Conservation (phyloP, 2,797 vertebrate genomes). For the Rousettus madagascariensis region DNA sequence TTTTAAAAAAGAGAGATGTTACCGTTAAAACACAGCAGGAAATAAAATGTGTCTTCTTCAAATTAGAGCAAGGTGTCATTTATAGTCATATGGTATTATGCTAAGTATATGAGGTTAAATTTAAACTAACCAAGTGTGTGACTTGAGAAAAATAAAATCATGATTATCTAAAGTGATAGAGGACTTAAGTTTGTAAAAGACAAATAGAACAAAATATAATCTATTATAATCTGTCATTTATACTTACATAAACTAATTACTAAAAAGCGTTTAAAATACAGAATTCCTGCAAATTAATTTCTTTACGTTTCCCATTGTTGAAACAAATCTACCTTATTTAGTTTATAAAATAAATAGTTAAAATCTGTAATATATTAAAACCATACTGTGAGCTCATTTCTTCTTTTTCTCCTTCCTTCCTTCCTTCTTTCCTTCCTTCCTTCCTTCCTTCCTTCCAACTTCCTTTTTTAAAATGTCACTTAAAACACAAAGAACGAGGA, state of each 20-base stretch:
- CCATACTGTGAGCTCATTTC: rapidly evolving
- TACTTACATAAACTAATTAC: not conserved
- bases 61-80: slow-evolving; percentile 47
- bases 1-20: not conserved
- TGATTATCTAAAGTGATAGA: not conserved
- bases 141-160: slow-evolving; percentile 30
- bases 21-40: slow-evolving; percentile 43
- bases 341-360: not conserved
- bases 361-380: not conserved
- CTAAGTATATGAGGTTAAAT: slow-evolving; percentile 41
- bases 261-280: not conserved
- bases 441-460: no score
- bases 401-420: no score
- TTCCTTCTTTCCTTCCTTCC: no score
- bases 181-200: not conserved
- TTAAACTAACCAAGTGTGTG: slow-evolving; percentile 22
- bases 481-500: not conserved
- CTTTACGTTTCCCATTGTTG: not conserved
- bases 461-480: not conserved
- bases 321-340: not conserved
- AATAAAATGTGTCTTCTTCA: slow-evolving; percentile 49
- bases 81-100: not conserved
- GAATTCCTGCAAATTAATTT: not conserved
- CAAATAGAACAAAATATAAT: not conserved
- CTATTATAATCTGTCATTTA: not conserved